Evolutionary conservation across 2,888 invertebrate genomes (phyloP).

Genomic region (Tryphoninae sp.): DNA sequence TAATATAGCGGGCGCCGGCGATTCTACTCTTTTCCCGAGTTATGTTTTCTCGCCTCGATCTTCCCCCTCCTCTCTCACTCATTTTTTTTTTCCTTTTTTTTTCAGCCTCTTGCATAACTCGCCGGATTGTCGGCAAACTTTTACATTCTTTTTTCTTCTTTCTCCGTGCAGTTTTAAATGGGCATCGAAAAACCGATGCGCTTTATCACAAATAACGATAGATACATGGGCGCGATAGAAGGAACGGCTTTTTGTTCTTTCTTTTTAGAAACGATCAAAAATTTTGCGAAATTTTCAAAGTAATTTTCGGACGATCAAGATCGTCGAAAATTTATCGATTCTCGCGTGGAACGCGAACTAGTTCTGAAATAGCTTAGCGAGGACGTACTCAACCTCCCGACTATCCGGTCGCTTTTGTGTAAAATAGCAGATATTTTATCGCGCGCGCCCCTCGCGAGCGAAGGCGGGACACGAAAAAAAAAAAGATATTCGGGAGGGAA

Average conservation of each 20-base stretch:
- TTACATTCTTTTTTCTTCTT: constrained; percentile 15
- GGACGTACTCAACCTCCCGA: constrained; percentile 27
- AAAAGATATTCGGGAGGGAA: constrained; percentile 32
- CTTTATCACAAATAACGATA: background rate
- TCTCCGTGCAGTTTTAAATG: constrained; percentile 63
- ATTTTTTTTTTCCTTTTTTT: background rate
- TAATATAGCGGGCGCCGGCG: constrained; percentile 63
- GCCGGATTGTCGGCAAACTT: constrained; percentile 35
- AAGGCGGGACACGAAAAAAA: constrained; percentile 40
- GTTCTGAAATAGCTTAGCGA: background rate
- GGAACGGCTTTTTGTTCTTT: background rate
- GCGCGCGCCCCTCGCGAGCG: constrained; percentile 20
- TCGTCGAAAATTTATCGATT: background rate
- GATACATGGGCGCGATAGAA: no score
- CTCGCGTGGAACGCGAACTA: background rate
- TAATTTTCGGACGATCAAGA: no score
- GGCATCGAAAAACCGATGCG: background rate
- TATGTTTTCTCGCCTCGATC: constrained; percentile 33
- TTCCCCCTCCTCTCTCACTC: background rate
- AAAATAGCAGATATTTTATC: constrained; percentile 53
- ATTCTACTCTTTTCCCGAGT: constrained; percentile 65
- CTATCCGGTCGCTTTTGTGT: constrained; percentile 27
- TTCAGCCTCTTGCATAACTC: background rate
- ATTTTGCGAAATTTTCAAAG: background rate
- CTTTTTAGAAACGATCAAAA: background rate